Percentiles rank a stretch among this genome's conserved stretches.
Conservation (phyloP, 2,888 invertebrate species). For the Scaeva pyrastri region DNA sequence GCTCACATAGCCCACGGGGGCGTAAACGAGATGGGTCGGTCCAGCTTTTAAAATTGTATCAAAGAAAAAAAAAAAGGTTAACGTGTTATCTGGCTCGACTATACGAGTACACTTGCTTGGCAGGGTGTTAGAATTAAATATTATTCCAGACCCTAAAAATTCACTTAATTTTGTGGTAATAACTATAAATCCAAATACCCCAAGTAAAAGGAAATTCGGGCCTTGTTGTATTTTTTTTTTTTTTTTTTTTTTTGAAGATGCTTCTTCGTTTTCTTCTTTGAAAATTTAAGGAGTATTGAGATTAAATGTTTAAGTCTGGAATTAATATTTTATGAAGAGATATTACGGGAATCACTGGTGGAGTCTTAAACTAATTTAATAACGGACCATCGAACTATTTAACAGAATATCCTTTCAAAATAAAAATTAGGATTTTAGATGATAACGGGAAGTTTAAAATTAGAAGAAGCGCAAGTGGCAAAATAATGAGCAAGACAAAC, state of each 20-base stretch:
- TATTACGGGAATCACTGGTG: constrained; percentile 20
- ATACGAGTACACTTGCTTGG: no score
- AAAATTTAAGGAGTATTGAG: constrained; percentile 40
- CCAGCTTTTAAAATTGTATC: neutral
- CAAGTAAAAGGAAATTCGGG: constrained; percentile 24
- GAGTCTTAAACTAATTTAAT: neutral
- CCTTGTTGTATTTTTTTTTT: neutral
- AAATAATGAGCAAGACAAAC: no score
- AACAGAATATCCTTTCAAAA: neutral
- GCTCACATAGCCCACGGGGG: neutral
- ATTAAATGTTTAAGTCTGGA: constrained; percentile 1
- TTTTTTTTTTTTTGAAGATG: constrained; percentile 11
- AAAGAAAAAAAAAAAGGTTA: constrained; percentile 39
- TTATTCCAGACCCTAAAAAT: constrained; percentile 49
- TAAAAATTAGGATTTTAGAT: neutral
- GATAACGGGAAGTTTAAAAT: neutral
- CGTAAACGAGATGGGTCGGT: neutral
- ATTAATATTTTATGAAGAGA: constrained; percentile 53
- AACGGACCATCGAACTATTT: neutral
- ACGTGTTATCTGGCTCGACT: neutral
- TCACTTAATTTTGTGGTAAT: constrained; percentile 75
- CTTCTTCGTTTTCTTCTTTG: neutral
- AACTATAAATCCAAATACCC: constrained; percentile 65
- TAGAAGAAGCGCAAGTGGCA: neutral
- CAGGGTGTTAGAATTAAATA: constrained; percentile 53